A percentile compares a stretch with the other conserved stretches of the same genome.
Conservation (phyloP, 2,888 invertebrate genomes). For the Dromius quadrimaculatus region DNA sequence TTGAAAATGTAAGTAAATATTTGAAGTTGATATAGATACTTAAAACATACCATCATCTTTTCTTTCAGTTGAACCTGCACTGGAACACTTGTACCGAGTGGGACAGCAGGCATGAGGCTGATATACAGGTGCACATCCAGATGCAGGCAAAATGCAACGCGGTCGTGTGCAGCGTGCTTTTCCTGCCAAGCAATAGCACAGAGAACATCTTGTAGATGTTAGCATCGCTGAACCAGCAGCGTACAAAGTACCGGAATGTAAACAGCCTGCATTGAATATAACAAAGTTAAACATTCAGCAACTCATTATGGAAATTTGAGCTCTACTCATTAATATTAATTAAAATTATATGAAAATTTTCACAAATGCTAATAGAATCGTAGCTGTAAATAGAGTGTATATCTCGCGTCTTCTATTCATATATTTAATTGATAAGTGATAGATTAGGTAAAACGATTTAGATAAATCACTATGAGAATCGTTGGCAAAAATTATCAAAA, state of each 20-base stretch:
- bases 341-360: too few species aligned
- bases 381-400: too few species aligned
- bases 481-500: too few species aligned
- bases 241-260: constrained; percentile 78
- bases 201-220: constrained; percentile 82
- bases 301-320: too few species aligned
- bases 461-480: too few species aligned
- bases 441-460: too few species aligned
- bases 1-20: background rate
- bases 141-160: constrained; percentile 80
- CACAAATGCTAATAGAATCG: too few species aligned
- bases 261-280: too few species aligned
- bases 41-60: background rate
- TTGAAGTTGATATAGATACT: background rate
- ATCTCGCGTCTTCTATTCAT: too few species aligned
- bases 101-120: constrained; percentile 81
- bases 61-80: constrained; percentile 56
- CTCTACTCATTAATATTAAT: too few species aligned
- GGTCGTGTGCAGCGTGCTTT: constrained; percentile 83
- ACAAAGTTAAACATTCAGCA: too few species aligned
- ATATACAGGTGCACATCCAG: constrained; percentile 75
- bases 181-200: constrained; percentile 83
- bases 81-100: constrained; percentile 79
- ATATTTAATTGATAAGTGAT: too few species aligned
- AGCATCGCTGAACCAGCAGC: constrained; percentile 87